A percentile compares a stretch with the other conserved stretches of the same genome.
Evolutionary conservation across 2,888 invertebrate species (phyloP).

Genomic region (Nasonia oneida): DNA sequence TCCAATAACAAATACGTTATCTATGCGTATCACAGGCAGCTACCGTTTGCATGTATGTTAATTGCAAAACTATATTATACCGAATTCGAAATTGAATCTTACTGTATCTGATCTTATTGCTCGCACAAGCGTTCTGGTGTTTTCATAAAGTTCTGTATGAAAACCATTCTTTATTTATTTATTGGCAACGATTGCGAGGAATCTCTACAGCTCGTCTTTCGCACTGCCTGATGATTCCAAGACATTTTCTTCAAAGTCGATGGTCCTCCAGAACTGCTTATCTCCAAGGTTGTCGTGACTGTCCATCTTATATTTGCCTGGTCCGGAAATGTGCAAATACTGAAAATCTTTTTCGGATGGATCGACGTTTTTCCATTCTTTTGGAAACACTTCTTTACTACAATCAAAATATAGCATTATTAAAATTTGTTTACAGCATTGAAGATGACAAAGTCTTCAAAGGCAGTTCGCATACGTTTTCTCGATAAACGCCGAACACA

Average conservation of each 20-base stretch:
- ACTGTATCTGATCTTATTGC: not conserved
- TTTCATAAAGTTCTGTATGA: too few species aligned
- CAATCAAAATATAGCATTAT: slow-evolving; percentile 63
- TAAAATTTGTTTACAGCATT: slow-evolving; percentile 60
- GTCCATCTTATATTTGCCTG: slow-evolving; percentile 79
- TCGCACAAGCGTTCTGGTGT: too few species aligned
- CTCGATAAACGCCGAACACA: slow-evolving; percentile 81
- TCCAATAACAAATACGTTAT: slow-evolving; percentile 32
- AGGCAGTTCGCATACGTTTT: slow-evolving; percentile 81
- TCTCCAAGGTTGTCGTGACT: slow-evolving; percentile 81
- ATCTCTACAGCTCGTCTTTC: slow-evolving; percentile 63
- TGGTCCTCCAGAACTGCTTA: slow-evolving; percentile 83
- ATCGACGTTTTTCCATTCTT: slow-evolving; percentile 80
- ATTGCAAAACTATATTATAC: slow-evolving; percentile 22
- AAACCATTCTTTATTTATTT: not conserved
- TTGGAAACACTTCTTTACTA: slow-evolving; percentile 79
- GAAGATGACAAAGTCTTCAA: not conserved
- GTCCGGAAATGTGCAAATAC: slow-evolving; percentile 81
- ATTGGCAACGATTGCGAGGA: not conserved
- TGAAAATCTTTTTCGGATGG: slow-evolving; percentile 78
- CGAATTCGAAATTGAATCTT: not conserved
- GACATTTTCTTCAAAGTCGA: slow-evolving; percentile 83
- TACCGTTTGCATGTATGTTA: not conserved
- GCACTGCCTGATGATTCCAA: slow-evolving; percentile 77
- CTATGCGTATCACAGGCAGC: slow-evolving; percentile 14